Conservation (phyloP, 92 coral and sea anemone species). For the Phenganax stokvisi region DNA sequence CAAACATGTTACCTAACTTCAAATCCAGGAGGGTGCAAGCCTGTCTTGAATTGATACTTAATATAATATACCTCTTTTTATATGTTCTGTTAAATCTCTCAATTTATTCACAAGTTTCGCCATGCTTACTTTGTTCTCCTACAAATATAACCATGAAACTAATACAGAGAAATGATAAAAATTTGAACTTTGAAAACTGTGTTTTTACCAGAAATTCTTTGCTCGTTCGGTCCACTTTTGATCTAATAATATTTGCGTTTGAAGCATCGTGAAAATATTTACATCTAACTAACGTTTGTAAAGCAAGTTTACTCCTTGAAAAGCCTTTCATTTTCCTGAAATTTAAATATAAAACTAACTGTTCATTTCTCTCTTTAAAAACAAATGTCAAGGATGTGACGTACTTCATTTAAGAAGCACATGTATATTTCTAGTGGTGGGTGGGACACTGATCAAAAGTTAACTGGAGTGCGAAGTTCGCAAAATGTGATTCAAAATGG, state of each 20-base stretch:
- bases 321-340: conserved; percentile 15
- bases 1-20: no score
- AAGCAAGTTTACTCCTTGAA: neutral
- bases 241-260: conserved; percentile 67
- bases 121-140: conserved; percentile 81
- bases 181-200: neutral
- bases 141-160: neutral
- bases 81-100: conserved; percentile 56
- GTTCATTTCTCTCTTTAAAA: no score
- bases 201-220: conserved; percentile 65
- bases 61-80: conserved; percentile 62
- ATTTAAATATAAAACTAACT: neutral
- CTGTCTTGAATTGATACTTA: neutral
- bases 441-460: neutral
- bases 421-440: neutral
- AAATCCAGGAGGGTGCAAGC: neutral
- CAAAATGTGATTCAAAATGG: neutral
- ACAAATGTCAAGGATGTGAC: no score
- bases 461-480: no score
- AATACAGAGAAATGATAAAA: neutral
- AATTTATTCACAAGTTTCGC: conserved; percentile 62
- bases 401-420: no score
- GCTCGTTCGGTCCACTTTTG: conserved; percentile 56
- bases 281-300: conserved; percentile 2
- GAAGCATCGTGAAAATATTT: conserved; percentile 58